Evolutionary conservation across 2,888 invertebrate genomes (phyloP).

Genomic region (Lingula anatina): DNA sequence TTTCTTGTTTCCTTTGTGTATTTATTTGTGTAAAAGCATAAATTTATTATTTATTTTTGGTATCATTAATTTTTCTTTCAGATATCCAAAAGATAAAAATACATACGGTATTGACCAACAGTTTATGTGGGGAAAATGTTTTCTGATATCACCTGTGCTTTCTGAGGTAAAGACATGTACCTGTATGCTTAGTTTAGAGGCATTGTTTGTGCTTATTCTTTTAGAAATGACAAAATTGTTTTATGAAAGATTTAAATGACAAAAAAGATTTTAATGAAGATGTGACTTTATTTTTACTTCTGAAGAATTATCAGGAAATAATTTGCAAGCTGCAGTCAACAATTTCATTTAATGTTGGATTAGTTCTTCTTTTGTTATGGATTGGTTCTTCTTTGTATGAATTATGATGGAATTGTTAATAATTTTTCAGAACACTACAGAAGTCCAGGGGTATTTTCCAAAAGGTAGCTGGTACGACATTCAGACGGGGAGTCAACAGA

Average conservation of each 20-base stretch:
- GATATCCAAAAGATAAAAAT: slow-evolving; percentile 22
- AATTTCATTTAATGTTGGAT: slow-evolving; percentile 1
- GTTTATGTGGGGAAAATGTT: slow-evolving; percentile 45
- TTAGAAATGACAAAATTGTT: neutral
- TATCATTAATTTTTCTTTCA: slow-evolving; percentile 8
- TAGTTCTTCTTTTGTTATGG: too few relatives aligned
- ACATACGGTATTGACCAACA: slow-evolving; percentile 26
- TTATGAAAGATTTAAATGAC: neutral
- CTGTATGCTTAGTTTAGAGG: neutral
- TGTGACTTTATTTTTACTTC: neutral
- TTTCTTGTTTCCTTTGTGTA: neutral
- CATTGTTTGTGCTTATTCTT: neutral
- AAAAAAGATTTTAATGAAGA: neutral
- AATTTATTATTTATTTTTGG: neutral
- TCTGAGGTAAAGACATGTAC: slow-evolving; percentile 15
- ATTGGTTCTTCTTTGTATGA: too few relatives aligned
- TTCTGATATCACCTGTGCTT: slow-evolving; percentile 40
- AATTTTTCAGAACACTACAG: slow-evolving; percentile 12
- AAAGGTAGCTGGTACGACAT: slow-evolving; percentile 19
- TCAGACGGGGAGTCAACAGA: slow-evolving; percentile 13
- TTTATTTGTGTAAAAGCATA: neutral
- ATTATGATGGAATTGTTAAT: too few relatives aligned
- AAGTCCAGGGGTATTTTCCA: slow-evolving; percentile 21
- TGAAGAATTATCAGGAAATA: too few relatives aligned
- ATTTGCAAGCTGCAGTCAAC: neutral